Conservation (phyloP, 2,797 vertebrate genomes). For the Neomorphus geoffroyi region DNA sequence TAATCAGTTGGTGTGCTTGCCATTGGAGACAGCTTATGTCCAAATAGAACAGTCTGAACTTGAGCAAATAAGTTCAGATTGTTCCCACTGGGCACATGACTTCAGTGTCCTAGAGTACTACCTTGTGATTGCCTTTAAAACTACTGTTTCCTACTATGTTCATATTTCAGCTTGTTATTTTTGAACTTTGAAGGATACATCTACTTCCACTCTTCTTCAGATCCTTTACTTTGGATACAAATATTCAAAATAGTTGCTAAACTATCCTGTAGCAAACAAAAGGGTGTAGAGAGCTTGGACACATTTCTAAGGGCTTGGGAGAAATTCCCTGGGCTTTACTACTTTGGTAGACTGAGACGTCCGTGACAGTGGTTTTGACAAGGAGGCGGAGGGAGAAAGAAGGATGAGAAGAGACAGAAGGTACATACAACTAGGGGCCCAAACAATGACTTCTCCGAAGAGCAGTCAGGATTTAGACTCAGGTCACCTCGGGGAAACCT, state of each 20-base stretch:
- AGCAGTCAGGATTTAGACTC: not conserved
- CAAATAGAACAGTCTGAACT: not conserved
- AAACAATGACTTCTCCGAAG: not conserved
- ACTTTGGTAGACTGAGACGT: not conserved
- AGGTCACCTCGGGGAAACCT: not conserved
- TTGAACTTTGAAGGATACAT: not conserved
- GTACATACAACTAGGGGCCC: not conserved
- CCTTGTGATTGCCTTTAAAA: not conserved
- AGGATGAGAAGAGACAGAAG: too few species aligned
- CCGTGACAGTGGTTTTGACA: rapidly evolving
- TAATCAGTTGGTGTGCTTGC: not conserved
- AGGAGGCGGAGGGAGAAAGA: not conserved
- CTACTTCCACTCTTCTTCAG: not conserved
- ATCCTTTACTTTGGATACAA: not conserved
- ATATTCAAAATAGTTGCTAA: not conserved
- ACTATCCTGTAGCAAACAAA: not conserved
- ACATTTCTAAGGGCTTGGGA: not conserved
- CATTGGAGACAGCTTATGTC: not conserved
- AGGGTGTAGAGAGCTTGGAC: not conserved
- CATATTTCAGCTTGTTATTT: not conserved
- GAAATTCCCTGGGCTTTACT: not conserved
- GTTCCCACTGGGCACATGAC: not conserved
- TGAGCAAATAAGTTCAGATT: conserved; percentile 7
- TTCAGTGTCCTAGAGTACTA: not conserved
- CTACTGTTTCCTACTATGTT: not conserved